Evolutionary conservation across 2,113 vertebrate genomes (phyloP).

Genomic region (Tragelaphus imberbis): DNA sequence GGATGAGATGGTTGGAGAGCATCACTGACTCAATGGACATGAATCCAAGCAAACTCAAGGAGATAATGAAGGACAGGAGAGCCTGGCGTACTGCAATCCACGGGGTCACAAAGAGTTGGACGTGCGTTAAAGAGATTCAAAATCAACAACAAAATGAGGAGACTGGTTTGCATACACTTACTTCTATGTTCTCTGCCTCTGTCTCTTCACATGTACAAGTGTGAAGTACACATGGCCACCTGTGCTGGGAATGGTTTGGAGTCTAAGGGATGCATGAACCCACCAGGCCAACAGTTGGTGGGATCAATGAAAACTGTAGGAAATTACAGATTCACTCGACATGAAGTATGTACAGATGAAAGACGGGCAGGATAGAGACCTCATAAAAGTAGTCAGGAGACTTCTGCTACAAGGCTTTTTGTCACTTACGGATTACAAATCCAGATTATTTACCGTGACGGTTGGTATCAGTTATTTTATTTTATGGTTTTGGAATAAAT

Average conservation of each 20-base stretch:
- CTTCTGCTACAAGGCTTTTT: background rate
- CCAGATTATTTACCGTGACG: background rate
- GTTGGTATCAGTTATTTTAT: background rate
- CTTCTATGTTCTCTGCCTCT: rapidly evolving
- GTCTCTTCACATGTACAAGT: rapidly evolving
- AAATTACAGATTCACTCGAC: rapidly evolving
- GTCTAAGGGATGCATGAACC: background rate
- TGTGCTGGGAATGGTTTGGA: background rate
- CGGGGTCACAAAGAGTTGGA: background rate
- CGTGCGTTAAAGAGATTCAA: background rate
- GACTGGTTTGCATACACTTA: rapidly evolving
- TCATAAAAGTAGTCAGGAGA: background rate
- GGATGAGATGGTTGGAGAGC: background rate
- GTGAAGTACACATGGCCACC: rapidly evolving
- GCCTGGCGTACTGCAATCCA: background rate
- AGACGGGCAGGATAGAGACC: background rate
- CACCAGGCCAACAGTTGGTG: background rate
- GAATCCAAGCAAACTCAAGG: background rate
- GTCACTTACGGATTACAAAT: background rate
- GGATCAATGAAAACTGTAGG: rapidly evolving
- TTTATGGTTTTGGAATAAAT: background rate
- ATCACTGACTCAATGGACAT: background rate
- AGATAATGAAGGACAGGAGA: background rate
- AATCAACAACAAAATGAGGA: background rate
- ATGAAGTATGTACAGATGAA: rapidly evolving